Evolutionary conservation across 2,888 invertebrate species (phyloP), one percentile per base, ranked within the genome.

Genomic region (Crematogaster levior): DNA sequence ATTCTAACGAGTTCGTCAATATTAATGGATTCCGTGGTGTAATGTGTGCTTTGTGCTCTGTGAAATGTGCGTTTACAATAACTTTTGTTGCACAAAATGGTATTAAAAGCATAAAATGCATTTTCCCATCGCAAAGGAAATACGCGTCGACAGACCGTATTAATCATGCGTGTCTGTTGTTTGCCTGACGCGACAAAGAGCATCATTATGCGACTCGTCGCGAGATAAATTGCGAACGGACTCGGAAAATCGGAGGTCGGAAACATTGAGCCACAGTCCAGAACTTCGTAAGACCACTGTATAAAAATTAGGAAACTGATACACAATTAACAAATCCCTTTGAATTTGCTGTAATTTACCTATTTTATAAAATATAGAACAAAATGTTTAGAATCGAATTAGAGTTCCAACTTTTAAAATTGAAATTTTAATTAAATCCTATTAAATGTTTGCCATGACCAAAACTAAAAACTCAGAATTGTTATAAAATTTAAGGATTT

Each of bases 1-100:
- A 43, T 79, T 68, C 68, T 79, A 79, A 53, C 53, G 18, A 56
- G 40, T 77, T 40, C 77, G 77, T 70, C 70, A 24, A 68, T 70
- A 70, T 70, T 79, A 79, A 56, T 43, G 30, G 40, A 30, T 70
- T 40, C 56, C 43, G 53, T 3, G 66, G 21, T 18, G 27, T 66
- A 75, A 53, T 37, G 65, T 15, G 15, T 15, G 53, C 68, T 77
- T 37, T 66, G 27, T 53, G 77, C 15, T 21, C 21, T 18, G 53
- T 6, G 27, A 51, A 48, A 65, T 34, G 63, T 40, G 66, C 40
- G 56, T 68, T 79, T 56, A 56, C 56, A 21, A 68, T 56, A 70
- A 79, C 43, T 56, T 70, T 43, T 56, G 70, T 68, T 43, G 30
- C 43, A 43, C 43, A 79, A 68, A 79, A 34, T 40, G 43, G 30